Evolutionary conservation across 2,888 invertebrate genomes (phyloP).

Genomic region (Pammene aurita): DNA sequence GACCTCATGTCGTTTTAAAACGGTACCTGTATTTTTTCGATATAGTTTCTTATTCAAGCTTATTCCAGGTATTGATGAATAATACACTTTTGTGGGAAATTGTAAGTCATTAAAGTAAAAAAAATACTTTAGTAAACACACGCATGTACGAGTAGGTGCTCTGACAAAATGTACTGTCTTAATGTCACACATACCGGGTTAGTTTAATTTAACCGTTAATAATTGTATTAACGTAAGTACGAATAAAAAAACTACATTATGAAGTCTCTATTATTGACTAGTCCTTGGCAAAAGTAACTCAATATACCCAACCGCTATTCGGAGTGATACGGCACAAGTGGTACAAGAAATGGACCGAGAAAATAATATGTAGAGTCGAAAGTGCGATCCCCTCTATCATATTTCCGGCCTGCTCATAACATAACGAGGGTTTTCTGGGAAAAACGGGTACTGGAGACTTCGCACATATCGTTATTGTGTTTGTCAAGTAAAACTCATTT

Average conservation of each 20-base stretch:
- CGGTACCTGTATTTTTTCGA: no score
- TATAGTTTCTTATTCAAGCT: no score
- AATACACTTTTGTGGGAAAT: no score
- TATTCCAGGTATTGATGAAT: no score
- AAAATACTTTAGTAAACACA: no score
- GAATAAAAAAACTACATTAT: background rate
- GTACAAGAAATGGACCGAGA: slow-evolving; percentile 38
- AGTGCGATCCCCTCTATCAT: slow-evolving; percentile 36
- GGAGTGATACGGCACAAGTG: slow-evolving; percentile 28
- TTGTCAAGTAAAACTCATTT: background rate
- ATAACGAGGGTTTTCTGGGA: slow-evolving; percentile 31
- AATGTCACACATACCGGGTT: no score
- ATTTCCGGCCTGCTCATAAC: slow-evolving; percentile 36
- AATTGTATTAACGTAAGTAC: no score
- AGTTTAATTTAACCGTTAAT: no score
- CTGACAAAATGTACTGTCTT: no score
- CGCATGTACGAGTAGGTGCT: no score
- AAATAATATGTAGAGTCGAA: slow-evolving; percentile 39
- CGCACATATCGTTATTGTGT: background rate
- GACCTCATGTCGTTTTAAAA: no score
- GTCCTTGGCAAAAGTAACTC: slow-evolving; percentile 28
- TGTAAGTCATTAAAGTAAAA: no score
- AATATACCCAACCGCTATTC: slow-evolving; percentile 33
- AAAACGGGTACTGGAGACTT: slow-evolving; percentile 5
- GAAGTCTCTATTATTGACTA: background rate